phyloP scores from a whole-genome alignment of 1,140 invertebrate species.

The Globodera rostochiensis region DNA sequence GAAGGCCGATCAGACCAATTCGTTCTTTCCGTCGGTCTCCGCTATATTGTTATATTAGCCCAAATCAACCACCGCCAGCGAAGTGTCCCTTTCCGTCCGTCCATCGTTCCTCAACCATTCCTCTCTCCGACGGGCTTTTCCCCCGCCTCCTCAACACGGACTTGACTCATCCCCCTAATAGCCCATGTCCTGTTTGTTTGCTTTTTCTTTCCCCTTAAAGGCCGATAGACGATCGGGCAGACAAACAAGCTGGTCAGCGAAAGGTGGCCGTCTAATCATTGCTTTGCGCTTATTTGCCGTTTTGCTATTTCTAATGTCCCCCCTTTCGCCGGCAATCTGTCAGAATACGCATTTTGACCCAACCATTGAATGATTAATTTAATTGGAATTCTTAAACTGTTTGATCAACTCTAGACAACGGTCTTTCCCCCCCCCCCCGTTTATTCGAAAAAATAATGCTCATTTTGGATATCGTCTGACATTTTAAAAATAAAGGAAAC shows the following conservation, averaged over 20 bases:
- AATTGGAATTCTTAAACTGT: too few relatives aligned
- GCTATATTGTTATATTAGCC: too few relatives aligned
- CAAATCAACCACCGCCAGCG: neutral
- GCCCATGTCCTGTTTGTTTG: conserved; percentile 13
- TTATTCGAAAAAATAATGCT: too few relatives aligned
- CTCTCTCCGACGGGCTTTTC: conserved; percentile 3
- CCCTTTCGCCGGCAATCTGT: too few relatives aligned
- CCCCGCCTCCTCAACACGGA: neutral
- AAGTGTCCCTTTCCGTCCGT: neutral
- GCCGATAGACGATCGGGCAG: neutral
- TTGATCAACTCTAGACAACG: too few relatives aligned
- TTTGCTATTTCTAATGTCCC: neutral
- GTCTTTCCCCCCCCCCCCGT: too few relatives aligned
- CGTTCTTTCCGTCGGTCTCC: too few relatives aligned
- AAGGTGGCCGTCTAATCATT: neutral
- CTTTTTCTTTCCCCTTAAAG: neutral
- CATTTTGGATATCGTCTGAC: too few relatives aligned
- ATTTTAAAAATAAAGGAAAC: too few relatives aligned
- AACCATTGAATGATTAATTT: too few relatives aligned
- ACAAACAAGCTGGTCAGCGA: conserved; percentile 5
- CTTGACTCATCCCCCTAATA: conserved; percentile 14
- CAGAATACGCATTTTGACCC: too few relatives aligned
- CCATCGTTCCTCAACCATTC: neutral
- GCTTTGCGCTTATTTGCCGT: conserved; percentile 1
- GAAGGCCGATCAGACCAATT: neutral